phyloP scores from a whole-genome alignment of 2,888 invertebrate genomes.

The Phyto melanocephala region DNA sequence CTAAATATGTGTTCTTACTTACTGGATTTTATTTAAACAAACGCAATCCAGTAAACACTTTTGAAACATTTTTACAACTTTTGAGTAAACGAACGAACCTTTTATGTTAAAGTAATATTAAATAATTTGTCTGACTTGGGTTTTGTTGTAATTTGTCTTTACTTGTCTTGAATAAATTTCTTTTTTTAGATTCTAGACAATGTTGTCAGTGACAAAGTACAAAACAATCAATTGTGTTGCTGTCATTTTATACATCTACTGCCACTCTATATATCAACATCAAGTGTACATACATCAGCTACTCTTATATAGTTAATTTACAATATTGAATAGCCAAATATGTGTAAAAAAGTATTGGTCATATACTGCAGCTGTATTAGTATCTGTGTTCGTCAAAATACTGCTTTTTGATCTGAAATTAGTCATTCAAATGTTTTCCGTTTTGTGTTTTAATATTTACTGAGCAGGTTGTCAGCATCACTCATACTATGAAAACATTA shows the following conservation, averaged over 20 bases:
- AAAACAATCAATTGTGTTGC: slow-evolving; percentile 35
- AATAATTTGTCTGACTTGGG: slow-evolving; percentile 40
- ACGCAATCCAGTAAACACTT: too few species aligned
- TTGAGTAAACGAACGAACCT: too few species aligned
- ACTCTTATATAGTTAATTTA: neutral
- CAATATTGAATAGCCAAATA: neutral
- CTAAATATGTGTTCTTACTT: too few species aligned
- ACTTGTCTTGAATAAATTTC: neutral
- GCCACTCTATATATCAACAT: slow-evolving; percentile 26
- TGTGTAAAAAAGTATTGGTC: neutral
- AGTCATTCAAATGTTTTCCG: neutral
- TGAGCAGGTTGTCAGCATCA: slow-evolving; percentile 4
- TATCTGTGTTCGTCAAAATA: neutral
- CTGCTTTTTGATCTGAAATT: neutral
- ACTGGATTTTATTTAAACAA: too few species aligned
- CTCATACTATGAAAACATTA: slow-evolving; percentile 2
- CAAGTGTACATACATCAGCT: neutral
- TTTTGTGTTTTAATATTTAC: neutral
- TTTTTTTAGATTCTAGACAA: too few species aligned
- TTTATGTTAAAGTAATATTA: slow-evolving; percentile 35
- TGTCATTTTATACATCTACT: slow-evolving; percentile 32
- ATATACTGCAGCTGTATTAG: neutral
- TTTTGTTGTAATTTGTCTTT: neutral
- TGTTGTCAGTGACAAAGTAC: neutral
- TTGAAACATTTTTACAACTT: too few species aligned